These are phyloP conservation scores for Vidua chalybeata DNA, from an alignment of 2,113 vertebrate species.

Conservation along the genomic window DNA sequence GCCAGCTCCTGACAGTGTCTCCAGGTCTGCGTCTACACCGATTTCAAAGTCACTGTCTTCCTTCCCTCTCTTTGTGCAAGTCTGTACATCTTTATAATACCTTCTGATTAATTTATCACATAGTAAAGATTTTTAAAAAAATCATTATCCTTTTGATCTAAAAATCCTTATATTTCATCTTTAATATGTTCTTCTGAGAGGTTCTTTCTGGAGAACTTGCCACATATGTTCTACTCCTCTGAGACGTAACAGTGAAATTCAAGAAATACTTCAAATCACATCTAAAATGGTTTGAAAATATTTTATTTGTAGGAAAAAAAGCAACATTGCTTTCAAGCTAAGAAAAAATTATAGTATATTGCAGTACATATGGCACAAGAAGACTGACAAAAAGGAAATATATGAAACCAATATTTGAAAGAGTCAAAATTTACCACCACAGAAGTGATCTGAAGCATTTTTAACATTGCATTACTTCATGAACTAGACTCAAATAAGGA, in stretches of 20 bases:
- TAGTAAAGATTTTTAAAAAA: conserved; percentile 79
- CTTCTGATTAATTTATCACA: conserved; percentile 82
- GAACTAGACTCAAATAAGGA: neutral
- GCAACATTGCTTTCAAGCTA: conserved; percentile 5
- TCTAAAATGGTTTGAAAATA: conserved; percentile 50
- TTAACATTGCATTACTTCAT: neutral
- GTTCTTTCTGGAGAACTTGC: conserved; percentile 74
- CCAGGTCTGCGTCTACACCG: conserved; percentile 5
- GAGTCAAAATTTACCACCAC: conserved; percentile 1
- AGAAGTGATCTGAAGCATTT: neutral
- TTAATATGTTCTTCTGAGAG: conserved; percentile 80
- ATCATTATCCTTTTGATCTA: conserved; percentile 82
- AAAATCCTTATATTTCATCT: conserved; percentile 84
- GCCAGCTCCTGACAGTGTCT: neutral
- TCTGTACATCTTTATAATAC: conserved; percentile 77
- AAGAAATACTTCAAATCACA: conserved; percentile 55
- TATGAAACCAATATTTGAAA: conserved; percentile 7
- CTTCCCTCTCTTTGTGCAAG: conserved; percentile 64
- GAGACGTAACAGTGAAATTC: conserved; percentile 67
- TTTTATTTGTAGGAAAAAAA: conserved; percentile 23
- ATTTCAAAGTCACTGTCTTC: conserved; percentile 74
- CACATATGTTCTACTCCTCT: conserved; percentile 69
- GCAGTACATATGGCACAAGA: neutral
- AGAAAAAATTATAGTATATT: conserved; percentile 14
- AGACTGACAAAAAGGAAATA: neutral